phyloP scores from a whole-genome alignment of 2,113 vertebrate genomes.

The Pongo pygmaeus region DNA sequence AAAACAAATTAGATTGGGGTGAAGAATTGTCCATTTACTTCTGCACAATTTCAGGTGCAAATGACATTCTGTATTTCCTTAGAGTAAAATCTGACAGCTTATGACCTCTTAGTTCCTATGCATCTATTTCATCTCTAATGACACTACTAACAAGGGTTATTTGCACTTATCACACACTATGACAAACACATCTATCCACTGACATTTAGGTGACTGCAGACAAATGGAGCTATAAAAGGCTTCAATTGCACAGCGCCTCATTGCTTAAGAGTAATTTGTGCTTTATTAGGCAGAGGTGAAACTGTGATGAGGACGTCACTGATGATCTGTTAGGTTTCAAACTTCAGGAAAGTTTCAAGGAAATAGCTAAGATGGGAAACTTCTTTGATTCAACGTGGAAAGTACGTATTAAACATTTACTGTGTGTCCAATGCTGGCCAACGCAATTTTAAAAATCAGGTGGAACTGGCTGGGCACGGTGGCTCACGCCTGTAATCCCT shows the following conservation, averaged over 20 bases:
- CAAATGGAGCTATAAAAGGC: conserved; percentile 11
- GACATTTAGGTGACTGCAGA: conserved; percentile 58
- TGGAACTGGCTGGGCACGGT: neutral
- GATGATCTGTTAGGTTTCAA: conserved; percentile 28
- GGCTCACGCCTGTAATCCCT: neutral
- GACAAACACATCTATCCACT: conserved; percentile 40
- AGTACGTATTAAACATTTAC: neutral
- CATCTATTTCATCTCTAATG: neutral
- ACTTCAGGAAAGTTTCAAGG: neutral
- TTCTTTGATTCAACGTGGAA: neutral
- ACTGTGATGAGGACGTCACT: neutral
- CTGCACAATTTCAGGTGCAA: conserved; percentile 4
- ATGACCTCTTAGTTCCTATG: neutral
- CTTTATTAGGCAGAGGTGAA: neutral
- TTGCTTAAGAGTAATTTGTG: conserved; percentile 35
- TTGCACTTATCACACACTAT: conserved; percentile 24
- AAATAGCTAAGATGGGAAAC: neutral
- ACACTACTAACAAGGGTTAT: neutral
- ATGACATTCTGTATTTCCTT: conserved; percentile 1
- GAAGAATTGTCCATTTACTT: neutral
- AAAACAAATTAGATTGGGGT: conserved; percentile 21
- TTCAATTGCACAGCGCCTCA: neutral
- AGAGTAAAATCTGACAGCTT: neutral
- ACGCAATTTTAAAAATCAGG: neutral
- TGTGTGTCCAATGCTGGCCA: neutral